Conservation (phyloP, 2,888 invertebrate species). For the Chrysina gloriosa region DNA sequence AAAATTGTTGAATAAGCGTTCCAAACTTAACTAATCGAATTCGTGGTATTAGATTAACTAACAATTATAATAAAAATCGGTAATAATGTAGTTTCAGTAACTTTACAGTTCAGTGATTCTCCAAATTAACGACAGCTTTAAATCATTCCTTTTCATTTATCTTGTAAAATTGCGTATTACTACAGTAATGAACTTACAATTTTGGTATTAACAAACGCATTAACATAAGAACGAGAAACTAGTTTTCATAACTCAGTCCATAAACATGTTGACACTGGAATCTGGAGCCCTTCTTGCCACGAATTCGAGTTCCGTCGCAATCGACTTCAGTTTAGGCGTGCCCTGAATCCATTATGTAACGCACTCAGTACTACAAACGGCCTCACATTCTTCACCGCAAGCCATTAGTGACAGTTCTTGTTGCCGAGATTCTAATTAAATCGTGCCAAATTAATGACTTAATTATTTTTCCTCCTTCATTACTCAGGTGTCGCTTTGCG, state of each 20-base stretch:
- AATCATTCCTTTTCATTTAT: no score
- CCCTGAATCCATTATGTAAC: conserved; percentile 29
- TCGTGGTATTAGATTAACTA: no score
- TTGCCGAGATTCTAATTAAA: conserved; percentile 41
- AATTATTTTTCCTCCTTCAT: conserved; percentile 41
- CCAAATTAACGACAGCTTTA: no score
- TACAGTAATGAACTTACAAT: background rate
- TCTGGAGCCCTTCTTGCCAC: conserved; percentile 7
- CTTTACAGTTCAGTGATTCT: no score
- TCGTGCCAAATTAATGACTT: conserved; percentile 42
- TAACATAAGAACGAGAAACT: conserved; percentile 7
- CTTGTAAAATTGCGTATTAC: no score
- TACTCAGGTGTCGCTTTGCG: conserved; percentile 40
- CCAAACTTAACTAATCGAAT: no score
- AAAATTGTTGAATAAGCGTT: no score
- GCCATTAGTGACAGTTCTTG: conserved; percentile 38
- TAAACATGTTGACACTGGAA: conserved; percentile 1
- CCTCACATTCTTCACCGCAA: conserved; percentile 35
- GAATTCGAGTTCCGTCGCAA: conserved; percentile 13
- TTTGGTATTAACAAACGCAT: background rate
- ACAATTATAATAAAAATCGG: no score
- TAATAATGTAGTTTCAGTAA: no score
- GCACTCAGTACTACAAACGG: conserved; percentile 33
- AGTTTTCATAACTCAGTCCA: background rate
- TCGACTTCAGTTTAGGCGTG: conserved; percentile 29